Evolutionary conservation across 2,888 invertebrate species (phyloP), one percentile per base, ranked within the genome.

Genomic region (Phortica magna): DNA sequence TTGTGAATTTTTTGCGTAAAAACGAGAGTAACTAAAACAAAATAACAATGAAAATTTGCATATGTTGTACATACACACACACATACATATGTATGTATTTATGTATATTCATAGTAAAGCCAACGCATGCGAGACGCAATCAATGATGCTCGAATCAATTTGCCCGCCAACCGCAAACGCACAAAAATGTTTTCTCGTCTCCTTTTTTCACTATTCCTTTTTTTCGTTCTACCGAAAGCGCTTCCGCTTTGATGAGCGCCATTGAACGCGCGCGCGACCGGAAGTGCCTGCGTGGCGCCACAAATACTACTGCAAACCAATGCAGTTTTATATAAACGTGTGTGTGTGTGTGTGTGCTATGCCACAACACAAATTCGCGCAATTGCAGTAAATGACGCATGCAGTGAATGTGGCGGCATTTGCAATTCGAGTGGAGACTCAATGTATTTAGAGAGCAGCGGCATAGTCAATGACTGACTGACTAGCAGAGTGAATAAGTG

Each of bases 341-440:
- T 61, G 61, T 22, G 10, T 22, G 22, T 61, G 61, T 48, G 14
- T 14, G 1, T 48, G 14, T 22, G 19, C 31, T 48, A 48, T 61
- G 22, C 61, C 68, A 68, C 68, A 68, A 19, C 39, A 64, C 31
- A 64, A 64, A 64, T 31, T 64, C 64, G 43, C 19, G 19, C 68
- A 68, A 68, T 68, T 68, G 68, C 68, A 68, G 68, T 43, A 68
- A 68, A 68, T 68, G 68, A 68, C 19, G 68, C 68, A 68, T 43
- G 43, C 68, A 68, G 31, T 48, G 48, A 48, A 48, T 64, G 64
- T 31, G 39, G 64, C 39, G 22, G 64, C 48, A 48, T 6, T 48
- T 48, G 48, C 31, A 31, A 0, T 31, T 31, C 31, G 1, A 31
- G 31, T 31, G 1, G 31, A 31, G 31, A 4, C 31, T 31, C 31